Evolutionary conservation across 2,888 invertebrate genomes (phyloP), one percentile per base, ranked within the genome.

Genomic region (Coleophora deauratella): DNA sequence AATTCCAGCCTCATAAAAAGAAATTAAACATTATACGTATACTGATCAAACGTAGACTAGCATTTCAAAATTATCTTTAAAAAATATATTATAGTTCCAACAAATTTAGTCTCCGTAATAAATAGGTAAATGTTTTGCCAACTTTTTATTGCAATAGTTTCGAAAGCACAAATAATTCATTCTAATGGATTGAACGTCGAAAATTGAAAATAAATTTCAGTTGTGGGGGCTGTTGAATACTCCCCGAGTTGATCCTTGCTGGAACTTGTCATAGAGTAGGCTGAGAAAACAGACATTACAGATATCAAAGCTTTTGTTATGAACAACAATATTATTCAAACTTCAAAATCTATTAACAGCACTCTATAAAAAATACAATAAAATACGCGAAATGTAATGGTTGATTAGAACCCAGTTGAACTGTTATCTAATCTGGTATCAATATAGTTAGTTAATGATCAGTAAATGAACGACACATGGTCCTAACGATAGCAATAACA

Each of bases 141-240:
- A 30, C 42, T 43, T 42, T 31, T 27, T 32, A 38, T 30, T 21
- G 21, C 21, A 21, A 21, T 6, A 21, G 35, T 33, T 38, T 35
- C 35, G 27, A 33, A 27, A 10, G 30, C 11, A 27, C 31, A 32
- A 28, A 37, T 37, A 37, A 37, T 13, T 37, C 37, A 37, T 30
- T 30, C 37, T 37, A 37, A 37, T 37, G 28, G 37, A 30, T 67
- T 63, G 68, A 58, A 68, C 59, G 67, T 65, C 68, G 76, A 74
- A 84, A 81, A 81, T 84, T 80, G 79, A 79, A 81, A 78, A 81
- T 80, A 78, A 80, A 82, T 82, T 74, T 77, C 74, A 63, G 62
- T 55, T 59, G 66, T 62, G 65, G 72, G 72, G 75, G 51, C 55
- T 55, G 49, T 51, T 21, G 31, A 15, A 28, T 33, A 13, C 10